Percentiles rank a stretch among this genome's conserved stretches.
These are phyloP conservation scores for Rhinichthys klamathensis DNA, from an alignment of 2,113 vertebrate species.

Conservation along the genomic window DNA sequence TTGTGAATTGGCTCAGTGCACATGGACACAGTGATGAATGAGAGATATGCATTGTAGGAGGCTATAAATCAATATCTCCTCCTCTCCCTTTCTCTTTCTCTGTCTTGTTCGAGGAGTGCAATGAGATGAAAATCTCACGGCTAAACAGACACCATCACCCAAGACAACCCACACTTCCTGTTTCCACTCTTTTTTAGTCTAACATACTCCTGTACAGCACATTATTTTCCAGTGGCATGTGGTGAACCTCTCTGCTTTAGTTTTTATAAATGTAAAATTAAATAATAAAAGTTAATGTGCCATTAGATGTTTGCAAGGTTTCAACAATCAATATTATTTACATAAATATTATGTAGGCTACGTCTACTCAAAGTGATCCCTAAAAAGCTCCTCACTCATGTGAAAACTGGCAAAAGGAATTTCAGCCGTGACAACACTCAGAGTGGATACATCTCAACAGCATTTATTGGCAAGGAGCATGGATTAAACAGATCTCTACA, in stretches of 20 bases:
- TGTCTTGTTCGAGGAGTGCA: conserved; percentile 46
- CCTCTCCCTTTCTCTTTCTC: conserved; percentile 46
- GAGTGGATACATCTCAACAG: too few species aligned
- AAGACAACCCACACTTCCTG: conserved; percentile 46
- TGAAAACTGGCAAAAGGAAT: too few species aligned
- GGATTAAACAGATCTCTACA: too few species aligned
- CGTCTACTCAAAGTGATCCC: not conserved
- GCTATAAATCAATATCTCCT: conserved; percentile 74
- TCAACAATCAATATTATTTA: not conserved
- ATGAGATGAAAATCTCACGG: conserved; percentile 59
- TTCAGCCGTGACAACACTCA: too few species aligned
- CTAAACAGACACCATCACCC: conserved; percentile 62
- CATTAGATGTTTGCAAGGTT: not conserved
- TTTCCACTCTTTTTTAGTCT: conserved; percentile 15
- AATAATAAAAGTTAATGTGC: not conserved
- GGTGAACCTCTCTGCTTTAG: not conserved
- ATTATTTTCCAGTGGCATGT: not conserved
- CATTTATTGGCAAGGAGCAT: too few species aligned
- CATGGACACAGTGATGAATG: conserved; percentile 74
- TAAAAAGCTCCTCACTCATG: not conserved
- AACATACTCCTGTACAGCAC: not conserved
- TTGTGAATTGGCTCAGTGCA: conserved; percentile 59
- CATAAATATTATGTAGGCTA: not conserved
- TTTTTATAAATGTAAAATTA: not conserved
- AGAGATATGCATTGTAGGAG: conserved; percentile 64